phyloP scores from a whole-genome alignment of 2,888 invertebrate genomes.

The Dryobotodes eremita region DNA sequence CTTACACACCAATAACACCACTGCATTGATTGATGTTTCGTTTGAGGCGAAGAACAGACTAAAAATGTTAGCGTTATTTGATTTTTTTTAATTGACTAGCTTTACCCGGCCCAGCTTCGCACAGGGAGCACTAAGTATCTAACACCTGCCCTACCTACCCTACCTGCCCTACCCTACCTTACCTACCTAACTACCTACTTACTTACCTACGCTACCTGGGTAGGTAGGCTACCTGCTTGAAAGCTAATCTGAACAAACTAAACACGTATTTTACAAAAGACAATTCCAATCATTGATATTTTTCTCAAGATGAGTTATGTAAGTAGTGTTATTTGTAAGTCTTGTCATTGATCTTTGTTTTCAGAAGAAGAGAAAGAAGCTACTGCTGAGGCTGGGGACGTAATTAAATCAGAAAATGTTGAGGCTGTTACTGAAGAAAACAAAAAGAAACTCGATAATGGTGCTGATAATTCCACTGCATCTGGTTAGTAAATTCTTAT shows the following conservation, averaged over 20 bases:
- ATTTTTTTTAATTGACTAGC: too few relatives aligned
- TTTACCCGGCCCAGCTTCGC: too few relatives aligned
- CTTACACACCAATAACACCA: neutral
- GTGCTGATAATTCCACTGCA: slow-evolving; percentile 77
- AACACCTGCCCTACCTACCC: too few relatives aligned
- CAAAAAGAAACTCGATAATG: slow-evolving; percentile 86
- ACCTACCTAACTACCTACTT: too few relatives aligned
- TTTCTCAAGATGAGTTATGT: neutral
- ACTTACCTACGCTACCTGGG: too few relatives aligned
- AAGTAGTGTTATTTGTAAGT: neutral
- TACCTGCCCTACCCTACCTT: too few relatives aligned
- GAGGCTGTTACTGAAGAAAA: slow-evolving; percentile 83
- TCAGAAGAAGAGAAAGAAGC: slow-evolving; percentile 84
- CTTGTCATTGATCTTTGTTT: slow-evolving; percentile 30
- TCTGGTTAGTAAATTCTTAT: slow-evolving; percentile 72
- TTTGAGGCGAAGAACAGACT: too few relatives aligned
- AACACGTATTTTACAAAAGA: neutral
- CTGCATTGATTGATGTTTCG: too few relatives aligned
- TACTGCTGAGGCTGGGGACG: slow-evolving; percentile 74
- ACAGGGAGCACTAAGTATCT: too few relatives aligned
- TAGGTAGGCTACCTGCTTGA: too few relatives aligned
- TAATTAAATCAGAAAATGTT: slow-evolving; percentile 81
- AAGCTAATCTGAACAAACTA: neutral
- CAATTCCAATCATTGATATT: neutral
- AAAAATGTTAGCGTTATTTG: neutral